Evolutionary conservation across 2,888 invertebrate species (phyloP).

Genomic region (Acronicta leporina): DNA sequence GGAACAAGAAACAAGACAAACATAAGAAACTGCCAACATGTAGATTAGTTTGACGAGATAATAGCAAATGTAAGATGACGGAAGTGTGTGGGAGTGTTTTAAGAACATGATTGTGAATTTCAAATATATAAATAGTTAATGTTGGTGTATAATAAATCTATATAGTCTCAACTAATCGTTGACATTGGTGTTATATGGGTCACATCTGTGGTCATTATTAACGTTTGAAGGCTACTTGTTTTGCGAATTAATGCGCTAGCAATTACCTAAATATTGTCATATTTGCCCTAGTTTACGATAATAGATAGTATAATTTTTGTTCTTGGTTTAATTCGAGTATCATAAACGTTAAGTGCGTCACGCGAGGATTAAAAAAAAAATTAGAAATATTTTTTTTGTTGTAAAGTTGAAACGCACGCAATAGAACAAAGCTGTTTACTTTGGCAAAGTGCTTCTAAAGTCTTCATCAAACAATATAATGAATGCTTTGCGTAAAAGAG

Average conservation of each 20-base stretch:
- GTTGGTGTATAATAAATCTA: slow-evolving; percentile 28
- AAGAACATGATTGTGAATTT: slow-evolving; percentile 19
- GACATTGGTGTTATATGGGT: slow-evolving; percentile 28
- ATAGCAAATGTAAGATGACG: slow-evolving; percentile 43
- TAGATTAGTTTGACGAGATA: slow-evolving; percentile 28
- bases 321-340: slow-evolving; percentile 3
- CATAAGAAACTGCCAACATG: slow-evolving; percentile 39
- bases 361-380: slow-evolving; percentile 14
- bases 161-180: slow-evolving; percentile 30
- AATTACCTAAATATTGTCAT: slow-evolving; percentile 4
- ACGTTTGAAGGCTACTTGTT: slow-evolving; percentile 38
- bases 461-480: slow-evolving; percentile 52
- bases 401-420: slow-evolving; percentile 14
- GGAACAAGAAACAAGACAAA: slow-evolving; percentile 65
- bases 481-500: slow-evolving; percentile 63
- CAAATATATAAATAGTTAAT: slow-evolving; percentile 20
- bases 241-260: slow-evolving; percentile 1
- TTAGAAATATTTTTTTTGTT: slow-evolving; percentile 10
- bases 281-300: slow-evolving; percentile 22
- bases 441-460: slow-evolving; percentile 39
- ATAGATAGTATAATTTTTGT: slow-evolving; percentile 21
- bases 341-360: slow-evolving; percentile 31
- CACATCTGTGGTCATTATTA: slow-evolving; percentile 35
- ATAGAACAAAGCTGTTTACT: slow-evolving; percentile 31
- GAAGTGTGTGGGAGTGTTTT: slow-evolving; percentile 28